Percentiles rank a stretch among this genome's conserved stretches.
These are phyloP conservation scores for Brachyalestes nurse DNA, from an alignment of 2,797 vertebrate species.

Conservation along the genomic window DNA sequence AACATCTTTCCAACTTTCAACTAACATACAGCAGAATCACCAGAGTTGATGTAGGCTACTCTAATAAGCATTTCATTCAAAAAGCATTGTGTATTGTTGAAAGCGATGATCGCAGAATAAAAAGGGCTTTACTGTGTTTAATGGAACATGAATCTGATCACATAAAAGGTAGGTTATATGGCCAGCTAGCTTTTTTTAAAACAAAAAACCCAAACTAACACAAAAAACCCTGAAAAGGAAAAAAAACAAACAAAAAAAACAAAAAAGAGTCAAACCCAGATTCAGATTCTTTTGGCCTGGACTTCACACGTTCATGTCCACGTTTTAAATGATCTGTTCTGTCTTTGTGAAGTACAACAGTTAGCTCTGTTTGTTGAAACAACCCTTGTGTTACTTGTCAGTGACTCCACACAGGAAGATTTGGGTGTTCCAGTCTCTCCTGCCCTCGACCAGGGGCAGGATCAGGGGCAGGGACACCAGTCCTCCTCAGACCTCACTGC, in stretches of 20 bases:
- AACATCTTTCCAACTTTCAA: constrained; percentile 1
- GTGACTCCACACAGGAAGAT: constrained; percentile 40
- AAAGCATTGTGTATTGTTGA: background rate
- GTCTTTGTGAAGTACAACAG: constrained; percentile 68
- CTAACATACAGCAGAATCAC: constrained; percentile 24
- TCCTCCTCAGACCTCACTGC: constrained; percentile 33
- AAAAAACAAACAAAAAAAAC: background rate
- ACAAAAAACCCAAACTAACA: constrained; percentile 26
- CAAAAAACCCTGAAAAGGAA: constrained; percentile 20
- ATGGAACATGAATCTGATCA: constrained; percentile 27
- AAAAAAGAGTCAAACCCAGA: constrained; percentile 33
- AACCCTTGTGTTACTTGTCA: constrained; percentile 36
- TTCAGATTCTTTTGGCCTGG: constrained; percentile 55
- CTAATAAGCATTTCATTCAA: constrained; percentile 9
- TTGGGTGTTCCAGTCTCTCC: constrained; percentile 35
- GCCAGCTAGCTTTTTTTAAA: constrained; percentile 15
- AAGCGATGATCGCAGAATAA: background rate
- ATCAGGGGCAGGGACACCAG: constrained; percentile 30
- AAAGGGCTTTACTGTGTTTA: constrained; percentile 2
- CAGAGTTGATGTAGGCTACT: background rate
- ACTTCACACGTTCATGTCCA: constrained; percentile 65
- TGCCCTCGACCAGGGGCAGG: constrained; percentile 15
- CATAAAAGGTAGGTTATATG: constrained; percentile 4
- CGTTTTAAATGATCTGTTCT: constrained; percentile 44
- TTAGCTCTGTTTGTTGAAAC: constrained; percentile 40